A percentile compares a stretch with the other conserved stretches of the same genome.
Evolutionary conservation across 2,797 vertebrate species (phyloP).

Genomic region (Acipenser transmontanus): DNA sequence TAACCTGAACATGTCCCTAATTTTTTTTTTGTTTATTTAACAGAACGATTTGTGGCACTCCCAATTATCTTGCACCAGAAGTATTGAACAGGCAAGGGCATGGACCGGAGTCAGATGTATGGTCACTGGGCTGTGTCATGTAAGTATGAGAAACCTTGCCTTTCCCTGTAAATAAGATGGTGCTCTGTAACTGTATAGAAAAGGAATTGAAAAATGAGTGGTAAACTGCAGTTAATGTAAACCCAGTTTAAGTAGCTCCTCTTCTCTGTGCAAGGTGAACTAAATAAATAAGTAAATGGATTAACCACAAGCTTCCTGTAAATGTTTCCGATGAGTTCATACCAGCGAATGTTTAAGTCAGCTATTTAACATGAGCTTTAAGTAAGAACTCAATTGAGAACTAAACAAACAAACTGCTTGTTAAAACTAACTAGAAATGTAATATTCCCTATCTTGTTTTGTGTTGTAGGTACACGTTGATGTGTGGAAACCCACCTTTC

Average conservation of each 20-base stretch:
- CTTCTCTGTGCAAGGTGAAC: background rate
- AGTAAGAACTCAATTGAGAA: too few relatives aligned
- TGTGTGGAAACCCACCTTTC: conserved; percentile 91
- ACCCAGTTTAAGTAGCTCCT: too few relatives aligned
- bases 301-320: conserved; percentile 1
- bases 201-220: background rate
- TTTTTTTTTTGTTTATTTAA: background rate
- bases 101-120: conserved; percentile 87
- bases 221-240: background rate
- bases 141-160: conserved; percentile 45
- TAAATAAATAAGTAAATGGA: background rate
- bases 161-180: background rate
- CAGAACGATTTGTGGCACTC: conserved; percentile 97
- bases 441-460: too few relatives aligned
- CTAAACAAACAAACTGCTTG: too few relatives aligned
- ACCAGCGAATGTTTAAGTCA: background rate
- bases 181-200: background rate
- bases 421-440: too few relatives aligned
- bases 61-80: conserved; percentile 97
- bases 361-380: too few relatives aligned
- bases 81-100: conserved; percentile 93
- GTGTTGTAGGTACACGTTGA: conserved; percentile 91
- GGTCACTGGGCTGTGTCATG: conserved; percentile 97
- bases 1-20: too few relatives aligned
- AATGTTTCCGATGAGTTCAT: background rate